phyloP scores from a whole-genome alignment of 1,140 invertebrate species.

The Drosophila biarmipes region DNA sequence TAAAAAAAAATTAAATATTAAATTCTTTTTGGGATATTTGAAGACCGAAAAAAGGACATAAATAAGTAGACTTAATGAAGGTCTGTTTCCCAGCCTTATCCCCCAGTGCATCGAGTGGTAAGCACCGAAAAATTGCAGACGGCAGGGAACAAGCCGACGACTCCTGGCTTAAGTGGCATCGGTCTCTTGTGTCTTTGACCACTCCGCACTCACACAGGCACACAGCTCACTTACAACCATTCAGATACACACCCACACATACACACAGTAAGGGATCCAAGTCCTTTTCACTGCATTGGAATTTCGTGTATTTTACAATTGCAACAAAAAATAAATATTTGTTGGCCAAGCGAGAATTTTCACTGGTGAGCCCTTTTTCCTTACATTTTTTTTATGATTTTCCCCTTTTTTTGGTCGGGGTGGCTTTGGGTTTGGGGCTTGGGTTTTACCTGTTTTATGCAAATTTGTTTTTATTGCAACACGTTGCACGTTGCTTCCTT shows the following conservation, averaged over 20 bases:
- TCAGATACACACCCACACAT: conserved; percentile 1
- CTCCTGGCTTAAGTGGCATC: conserved; percentile 54
- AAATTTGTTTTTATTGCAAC: conserved; percentile 80
- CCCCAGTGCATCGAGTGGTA: conserved; percentile 8
- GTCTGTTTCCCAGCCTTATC: neutral
- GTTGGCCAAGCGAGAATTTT: conserved; percentile 29
- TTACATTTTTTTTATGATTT: conserved; percentile 27
- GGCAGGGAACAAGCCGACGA: conserved; percentile 30
- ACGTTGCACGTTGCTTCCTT: conserved; percentile 69
- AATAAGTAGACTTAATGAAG: too few relatives aligned
- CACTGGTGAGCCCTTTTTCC: conserved; percentile 2
- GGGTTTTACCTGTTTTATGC: conserved; percentile 73
- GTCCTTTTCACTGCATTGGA: conserved; percentile 67
- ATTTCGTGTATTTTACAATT: conserved; percentile 61
- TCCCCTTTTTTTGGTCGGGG: conserved; percentile 1
- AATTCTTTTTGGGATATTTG: too few relatives aligned
- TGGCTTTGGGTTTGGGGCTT: conserved; percentile 3
- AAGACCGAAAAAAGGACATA: too few relatives aligned
- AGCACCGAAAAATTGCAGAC: conserved; percentile 44
- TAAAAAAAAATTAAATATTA: too few relatives aligned
- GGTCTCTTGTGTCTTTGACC: conserved; percentile 58
- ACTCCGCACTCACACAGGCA: conserved; percentile 24
- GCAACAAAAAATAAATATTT: conserved; percentile 54
- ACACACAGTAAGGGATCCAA: conserved; percentile 19
- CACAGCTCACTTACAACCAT: conserved; percentile 17